A percentile compares a stretch with the other conserved stretches of the same genome.
Conservation (phyloP, 2,113 vertebrate species). For the Mionectes macconnelli region DNA sequence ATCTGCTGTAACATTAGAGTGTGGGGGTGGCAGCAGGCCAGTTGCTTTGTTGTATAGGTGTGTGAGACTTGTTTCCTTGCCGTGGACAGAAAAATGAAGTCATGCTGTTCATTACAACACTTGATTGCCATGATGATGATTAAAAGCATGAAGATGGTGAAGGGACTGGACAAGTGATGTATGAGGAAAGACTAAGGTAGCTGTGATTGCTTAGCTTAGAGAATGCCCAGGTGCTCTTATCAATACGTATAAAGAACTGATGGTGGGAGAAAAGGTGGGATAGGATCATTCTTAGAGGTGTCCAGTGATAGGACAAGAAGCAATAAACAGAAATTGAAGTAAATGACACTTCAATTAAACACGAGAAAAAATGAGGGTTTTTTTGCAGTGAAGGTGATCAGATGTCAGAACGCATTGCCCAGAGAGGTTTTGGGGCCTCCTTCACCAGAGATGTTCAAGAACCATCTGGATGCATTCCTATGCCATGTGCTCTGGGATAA, state of each 20-base stretch:
- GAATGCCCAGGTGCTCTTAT: background rate
- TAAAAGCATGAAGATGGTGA: background rate
- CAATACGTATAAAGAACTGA: background rate
- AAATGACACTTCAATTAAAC: background rate
- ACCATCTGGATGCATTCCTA: background rate
- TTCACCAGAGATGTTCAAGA: background rate
- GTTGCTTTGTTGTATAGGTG: background rate
- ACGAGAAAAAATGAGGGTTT: background rate
- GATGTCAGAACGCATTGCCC: background rate
- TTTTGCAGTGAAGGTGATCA: too few relatives aligned
- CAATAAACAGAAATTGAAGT: background rate
- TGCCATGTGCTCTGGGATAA: too few relatives aligned
- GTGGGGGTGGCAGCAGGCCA: background rate
- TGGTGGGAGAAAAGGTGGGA: background rate
- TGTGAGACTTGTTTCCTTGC: background rate
- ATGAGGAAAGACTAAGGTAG: background rate
- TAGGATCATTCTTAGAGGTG: background rate
- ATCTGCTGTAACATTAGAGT: background rate
- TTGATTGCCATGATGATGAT: background rate
- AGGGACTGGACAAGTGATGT: fast-evolving
- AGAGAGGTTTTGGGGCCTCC: background rate
- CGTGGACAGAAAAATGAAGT: background rate
- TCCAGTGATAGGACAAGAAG: background rate
- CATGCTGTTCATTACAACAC: background rate
- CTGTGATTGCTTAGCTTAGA: background rate